Conservation (phyloP, 64 coral and sea anemone species). For the Actinia tenebrosa region DNA sequence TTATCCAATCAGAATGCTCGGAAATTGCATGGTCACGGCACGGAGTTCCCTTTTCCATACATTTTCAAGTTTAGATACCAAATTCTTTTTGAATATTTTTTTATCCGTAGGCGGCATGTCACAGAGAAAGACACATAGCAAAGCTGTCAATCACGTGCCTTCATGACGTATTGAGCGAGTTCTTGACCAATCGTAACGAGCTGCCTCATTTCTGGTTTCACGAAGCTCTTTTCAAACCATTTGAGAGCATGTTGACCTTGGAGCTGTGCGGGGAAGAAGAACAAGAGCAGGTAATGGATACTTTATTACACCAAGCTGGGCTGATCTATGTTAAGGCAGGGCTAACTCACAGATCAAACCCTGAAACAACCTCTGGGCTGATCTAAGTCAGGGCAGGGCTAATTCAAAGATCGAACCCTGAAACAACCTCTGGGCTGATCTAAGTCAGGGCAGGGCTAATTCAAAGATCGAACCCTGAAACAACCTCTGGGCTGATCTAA, state of each 20-base stretch:
- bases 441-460: no score
- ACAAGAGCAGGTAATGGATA: slow-evolving; percentile 62
- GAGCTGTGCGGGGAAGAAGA: slow-evolving; percentile 51
- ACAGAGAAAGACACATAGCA: slow-evolving; percentile 76
- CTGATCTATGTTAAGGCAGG: no score
- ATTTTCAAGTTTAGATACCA: background rate
- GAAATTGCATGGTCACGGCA: no score
- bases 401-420: no score
- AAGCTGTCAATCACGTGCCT: slow-evolving; percentile 86
- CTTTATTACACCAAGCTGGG: no score
- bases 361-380: no score
- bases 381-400: no score
- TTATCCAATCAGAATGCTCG: background rate
- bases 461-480: no score
- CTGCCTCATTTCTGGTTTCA: slow-evolving; percentile 98
- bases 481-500: no score
- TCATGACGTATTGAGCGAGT: slow-evolving; percentile 71
- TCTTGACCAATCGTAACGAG: slow-evolving; percentile 88
- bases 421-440: no score
- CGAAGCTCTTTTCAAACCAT: slow-evolving; percentile 84
- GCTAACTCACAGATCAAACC: no score
- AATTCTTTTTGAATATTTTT: background rate
- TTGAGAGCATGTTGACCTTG: slow-evolving; percentile 57
- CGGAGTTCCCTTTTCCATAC: no score
- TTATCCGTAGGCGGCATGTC: slow-evolving; percentile 57